A percentile compares a stretch with the other conserved stretches of the same genome.
These are phyloP conservation scores for Chouioia cunea DNA, from an alignment of 2,888 invertebrate genomes.

Conservation along the genomic window DNA sequence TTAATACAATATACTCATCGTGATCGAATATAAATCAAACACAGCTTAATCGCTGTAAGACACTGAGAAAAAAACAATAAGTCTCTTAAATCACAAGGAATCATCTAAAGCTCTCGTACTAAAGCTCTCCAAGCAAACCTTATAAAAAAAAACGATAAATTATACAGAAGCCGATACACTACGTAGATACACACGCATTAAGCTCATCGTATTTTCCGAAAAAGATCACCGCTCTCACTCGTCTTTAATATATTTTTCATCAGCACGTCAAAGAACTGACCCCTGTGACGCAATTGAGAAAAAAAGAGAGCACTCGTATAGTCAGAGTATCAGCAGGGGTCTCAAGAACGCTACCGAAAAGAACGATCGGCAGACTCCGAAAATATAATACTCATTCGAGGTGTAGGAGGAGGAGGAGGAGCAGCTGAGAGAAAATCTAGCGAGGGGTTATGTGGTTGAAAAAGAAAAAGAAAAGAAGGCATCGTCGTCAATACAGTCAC, in stretches of 20 bases:
- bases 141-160: conserved; percentile 8
- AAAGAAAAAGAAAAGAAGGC: conserved; percentile 48
- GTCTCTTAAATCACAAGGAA: too few relatives aligned
- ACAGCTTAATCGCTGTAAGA: too few relatives aligned
- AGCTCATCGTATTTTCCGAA: conserved; percentile 11
- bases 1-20: too few relatives aligned
- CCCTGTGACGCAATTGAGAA: conserved; percentile 32
- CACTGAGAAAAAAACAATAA: too few relatives aligned
- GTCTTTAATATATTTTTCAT: conserved; percentile 34
- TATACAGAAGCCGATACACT: not conserved
- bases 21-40: too few relatives aligned
- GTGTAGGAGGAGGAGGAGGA: conserved; percentile 39
- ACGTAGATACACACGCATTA: conserved; percentile 10
- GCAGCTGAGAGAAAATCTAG: conserved; percentile 36
- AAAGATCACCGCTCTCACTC: not conserved
- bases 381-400: conserved; percentile 39
- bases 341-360: conserved; percentile 32
- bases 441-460: conserved; percentile 32
- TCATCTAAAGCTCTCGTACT: too few relatives aligned
- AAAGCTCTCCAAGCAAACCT: not conserved
- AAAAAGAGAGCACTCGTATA: not conserved
- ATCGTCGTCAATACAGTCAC: conserved; percentile 65
- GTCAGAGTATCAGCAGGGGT: too few relatives aligned
- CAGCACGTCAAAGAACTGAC: conserved; percentile 13
- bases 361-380: conserved; percentile 49